phyloP scores from a whole-genome alignment of 2,113 vertebrate genomes.

The Phalacrocorax pelagicus region DNA sequence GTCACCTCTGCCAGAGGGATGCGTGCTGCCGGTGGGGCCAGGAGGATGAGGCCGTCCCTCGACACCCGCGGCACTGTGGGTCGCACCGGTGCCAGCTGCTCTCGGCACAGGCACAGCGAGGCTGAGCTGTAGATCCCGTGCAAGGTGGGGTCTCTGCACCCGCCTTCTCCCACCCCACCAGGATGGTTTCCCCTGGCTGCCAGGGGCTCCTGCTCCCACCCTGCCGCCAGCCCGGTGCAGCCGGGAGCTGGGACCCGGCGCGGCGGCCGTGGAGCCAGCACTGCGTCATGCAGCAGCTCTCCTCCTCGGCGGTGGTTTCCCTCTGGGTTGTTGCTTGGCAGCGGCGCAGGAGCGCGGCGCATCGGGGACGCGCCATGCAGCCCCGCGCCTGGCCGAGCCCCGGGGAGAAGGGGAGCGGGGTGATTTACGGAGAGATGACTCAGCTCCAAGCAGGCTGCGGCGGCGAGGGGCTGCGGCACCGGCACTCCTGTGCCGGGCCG shows the following conservation, averaged over 20 bases:
- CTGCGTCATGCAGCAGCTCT: constrained; percentile 31
- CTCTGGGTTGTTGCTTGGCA: constrained; percentile 52
- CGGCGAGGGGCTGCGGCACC: background rate
- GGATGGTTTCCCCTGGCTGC: background rate
- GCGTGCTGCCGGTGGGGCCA: background rate
- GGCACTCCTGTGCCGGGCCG: background rate
- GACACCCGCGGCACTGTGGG: background rate
- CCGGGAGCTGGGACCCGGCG: background rate
- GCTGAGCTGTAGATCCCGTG: background rate
- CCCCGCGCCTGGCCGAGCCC: background rate
- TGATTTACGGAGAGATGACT: background rate
- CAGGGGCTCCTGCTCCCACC: background rate
- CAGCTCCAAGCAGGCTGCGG: background rate
- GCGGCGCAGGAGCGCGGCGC: background rate
- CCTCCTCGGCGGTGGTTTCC: background rate
- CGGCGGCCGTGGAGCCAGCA: background rate
- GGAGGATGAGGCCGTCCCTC: background rate
- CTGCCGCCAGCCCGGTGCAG: background rate
- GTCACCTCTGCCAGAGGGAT: background rate
- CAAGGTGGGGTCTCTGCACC: too few relatives aligned
- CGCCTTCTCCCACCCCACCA: accelerated
- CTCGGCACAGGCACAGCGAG: accelerated
- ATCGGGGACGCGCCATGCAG: background rate
- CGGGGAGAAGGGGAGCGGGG: background rate
- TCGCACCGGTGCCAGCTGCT: accelerated